Evolutionary conservation across 2,113 vertebrate genomes (phyloP).

Genomic region (Rissa tridactyla): DNA sequence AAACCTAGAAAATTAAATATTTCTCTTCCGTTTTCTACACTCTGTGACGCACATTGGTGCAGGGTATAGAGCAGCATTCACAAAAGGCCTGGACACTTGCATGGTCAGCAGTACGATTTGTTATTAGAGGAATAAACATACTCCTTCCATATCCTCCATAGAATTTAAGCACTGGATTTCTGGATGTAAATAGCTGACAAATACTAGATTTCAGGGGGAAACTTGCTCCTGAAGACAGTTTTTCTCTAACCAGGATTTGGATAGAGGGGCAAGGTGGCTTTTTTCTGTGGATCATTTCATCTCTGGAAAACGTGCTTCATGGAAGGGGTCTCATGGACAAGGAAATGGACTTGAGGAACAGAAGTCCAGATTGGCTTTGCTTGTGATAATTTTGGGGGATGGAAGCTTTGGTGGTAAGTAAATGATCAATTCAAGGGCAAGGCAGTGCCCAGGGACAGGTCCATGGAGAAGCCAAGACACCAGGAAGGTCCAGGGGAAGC

Average conservation of each 20-base stretch:
- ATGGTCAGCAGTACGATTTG: not conserved
- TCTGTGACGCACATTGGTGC: not conserved
- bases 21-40: not conserved
- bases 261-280: fast-evolving
- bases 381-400: not conserved
- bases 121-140: not conserved
- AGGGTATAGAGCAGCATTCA: not conserved
- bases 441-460: not conserved
- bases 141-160: not conserved
- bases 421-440: not conserved
- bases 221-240: not conserved
- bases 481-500: not conserved
- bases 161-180: not conserved
- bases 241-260: not conserved
- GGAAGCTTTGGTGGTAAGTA: not conserved
- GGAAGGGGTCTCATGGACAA: not conserved
- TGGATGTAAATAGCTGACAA: not conserved
- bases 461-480: not conserved
- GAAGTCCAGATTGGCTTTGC: not conserved
- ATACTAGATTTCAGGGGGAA: not conserved
- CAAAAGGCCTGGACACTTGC: not conserved
- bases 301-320: not conserved
- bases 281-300: not conserved
- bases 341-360: not conserved
- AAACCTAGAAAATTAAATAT: not conserved